phyloP scores from a whole-genome alignment of 2,888 invertebrate species.

The Pecten maximus region DNA sequence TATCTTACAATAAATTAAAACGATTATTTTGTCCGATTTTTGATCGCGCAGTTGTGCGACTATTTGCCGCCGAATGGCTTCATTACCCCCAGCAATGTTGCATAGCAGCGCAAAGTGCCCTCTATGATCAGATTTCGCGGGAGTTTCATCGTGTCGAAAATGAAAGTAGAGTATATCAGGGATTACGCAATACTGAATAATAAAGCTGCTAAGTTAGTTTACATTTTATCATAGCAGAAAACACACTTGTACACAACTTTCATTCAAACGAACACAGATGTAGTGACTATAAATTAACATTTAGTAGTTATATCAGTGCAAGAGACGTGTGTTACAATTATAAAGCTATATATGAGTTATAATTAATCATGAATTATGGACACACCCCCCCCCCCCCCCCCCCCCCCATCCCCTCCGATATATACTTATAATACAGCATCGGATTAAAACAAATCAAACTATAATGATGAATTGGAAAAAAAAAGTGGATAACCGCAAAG shows the following conservation, averaged over 20 bases:
- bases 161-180: background rate
- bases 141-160: slow-evolving; percentile 40
- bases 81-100: slow-evolving; percentile 72
- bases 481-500: too few relatives aligned
- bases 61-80: slow-evolving; percentile 60
- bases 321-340: too few relatives aligned
- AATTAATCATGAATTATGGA: too few relatives aligned
- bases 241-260: background rate
- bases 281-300: background rate
- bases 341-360: too few relatives aligned
- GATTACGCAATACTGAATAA: background rate
- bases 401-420: too few relatives aligned
- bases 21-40: slow-evolving; percentile 50
- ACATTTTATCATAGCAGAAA: background rate
- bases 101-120: slow-evolving; percentile 75
- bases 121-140: slow-evolving; percentile 67
- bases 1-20: background rate
- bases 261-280: background rate
- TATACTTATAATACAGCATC: too few relatives aligned
- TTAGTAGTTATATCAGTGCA: background rate
- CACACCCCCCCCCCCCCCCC: too few relatives aligned
- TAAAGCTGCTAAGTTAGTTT: background rate
- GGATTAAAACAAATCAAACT: too few relatives aligned
- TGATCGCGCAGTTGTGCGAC: slow-evolving; percentile 52
- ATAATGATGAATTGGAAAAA: too few relatives aligned